Evolutionary conservation across 2,113 vertebrate genomes (phyloP).

Genomic region (Benitochromis conjunctus): DNA sequence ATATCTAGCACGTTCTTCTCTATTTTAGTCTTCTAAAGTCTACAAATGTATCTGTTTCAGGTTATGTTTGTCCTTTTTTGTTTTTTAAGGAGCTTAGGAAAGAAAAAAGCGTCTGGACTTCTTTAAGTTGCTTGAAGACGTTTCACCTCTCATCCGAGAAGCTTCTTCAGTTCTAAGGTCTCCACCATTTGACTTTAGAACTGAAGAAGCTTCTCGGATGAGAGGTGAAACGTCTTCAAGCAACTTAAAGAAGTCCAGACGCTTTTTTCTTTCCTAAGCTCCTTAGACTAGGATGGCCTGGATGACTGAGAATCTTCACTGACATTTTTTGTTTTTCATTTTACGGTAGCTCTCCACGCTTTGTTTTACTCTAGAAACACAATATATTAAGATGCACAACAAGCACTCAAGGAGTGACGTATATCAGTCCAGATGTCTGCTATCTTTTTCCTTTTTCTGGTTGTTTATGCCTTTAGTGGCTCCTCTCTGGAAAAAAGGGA

Average conservation of each 20-base stretch:
- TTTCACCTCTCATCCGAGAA: too few relatives aligned
- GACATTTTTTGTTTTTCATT: neutral
- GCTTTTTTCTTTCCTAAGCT: too few relatives aligned
- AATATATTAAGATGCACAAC: neutral
- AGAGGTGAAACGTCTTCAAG: too few relatives aligned
- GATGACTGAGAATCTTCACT: too few relatives aligned
- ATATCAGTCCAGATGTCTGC: constrained; percentile 1
- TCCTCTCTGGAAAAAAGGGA: neutral
- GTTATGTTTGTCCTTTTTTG: neutral
- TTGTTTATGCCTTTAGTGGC: constrained; percentile 9
- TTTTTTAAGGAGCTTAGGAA: too few relatives aligned
- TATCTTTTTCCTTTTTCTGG: constrained; percentile 5
- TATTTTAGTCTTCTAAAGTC: neutral
- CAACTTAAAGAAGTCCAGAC: too few relatives aligned
- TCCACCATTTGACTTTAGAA: too few relatives aligned
- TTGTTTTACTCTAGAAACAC: neutral
- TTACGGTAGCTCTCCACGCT: neutral
- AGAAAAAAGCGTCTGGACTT: too few relatives aligned
- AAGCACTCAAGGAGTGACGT: neutral
- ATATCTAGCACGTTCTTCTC: neutral
- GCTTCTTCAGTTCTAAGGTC: too few relatives aligned
- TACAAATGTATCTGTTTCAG: neutral
- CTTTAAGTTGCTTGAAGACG: too few relatives aligned
- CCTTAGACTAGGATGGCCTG: too few relatives aligned
- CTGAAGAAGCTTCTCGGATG: too few relatives aligned